phyloP scores from a whole-genome alignment of 2,113 vertebrate genomes.

The Caretta caretta region DNA sequence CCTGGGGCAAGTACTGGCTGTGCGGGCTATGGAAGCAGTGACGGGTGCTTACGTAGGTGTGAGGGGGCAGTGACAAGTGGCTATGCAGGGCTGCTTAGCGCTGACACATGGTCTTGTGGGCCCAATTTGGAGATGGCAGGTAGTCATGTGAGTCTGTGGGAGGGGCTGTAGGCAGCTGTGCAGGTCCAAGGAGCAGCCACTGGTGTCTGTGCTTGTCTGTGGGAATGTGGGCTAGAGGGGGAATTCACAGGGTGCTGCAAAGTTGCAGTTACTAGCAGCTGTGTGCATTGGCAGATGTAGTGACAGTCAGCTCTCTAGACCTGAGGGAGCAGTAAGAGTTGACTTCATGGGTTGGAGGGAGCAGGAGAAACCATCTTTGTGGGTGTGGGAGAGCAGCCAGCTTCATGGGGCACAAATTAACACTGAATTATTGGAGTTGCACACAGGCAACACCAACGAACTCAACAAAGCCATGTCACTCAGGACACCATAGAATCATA shows the following conservation, averaged over 20 bases:
- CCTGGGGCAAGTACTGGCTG: neutral
- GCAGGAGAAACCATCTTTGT: neutral
- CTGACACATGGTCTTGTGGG: neutral
- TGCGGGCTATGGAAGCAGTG: accelerated
- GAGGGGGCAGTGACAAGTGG: neutral
- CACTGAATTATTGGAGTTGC: neutral
- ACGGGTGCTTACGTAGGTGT: accelerated
- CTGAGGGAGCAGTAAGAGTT: neutral
- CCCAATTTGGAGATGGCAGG: neutral
- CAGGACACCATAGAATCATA: no score
- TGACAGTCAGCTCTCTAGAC: neutral
- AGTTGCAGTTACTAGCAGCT: neutral
- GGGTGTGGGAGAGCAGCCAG: neutral
- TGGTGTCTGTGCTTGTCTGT: neutral
- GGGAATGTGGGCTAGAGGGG: neutral
- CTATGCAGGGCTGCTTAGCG: neutral
- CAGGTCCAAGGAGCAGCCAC: no score
- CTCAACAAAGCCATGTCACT: neutral
- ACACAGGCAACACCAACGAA: neutral
- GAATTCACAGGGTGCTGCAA: no score
- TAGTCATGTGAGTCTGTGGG: neutral
- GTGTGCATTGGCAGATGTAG: neutral
- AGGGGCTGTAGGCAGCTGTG: neutral
- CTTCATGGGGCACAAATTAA: neutral
- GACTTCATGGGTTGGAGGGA: neutral